phyloP scores from a whole-genome alignment of 2,888 invertebrate species.

The Oscheius sp. region DNA sequence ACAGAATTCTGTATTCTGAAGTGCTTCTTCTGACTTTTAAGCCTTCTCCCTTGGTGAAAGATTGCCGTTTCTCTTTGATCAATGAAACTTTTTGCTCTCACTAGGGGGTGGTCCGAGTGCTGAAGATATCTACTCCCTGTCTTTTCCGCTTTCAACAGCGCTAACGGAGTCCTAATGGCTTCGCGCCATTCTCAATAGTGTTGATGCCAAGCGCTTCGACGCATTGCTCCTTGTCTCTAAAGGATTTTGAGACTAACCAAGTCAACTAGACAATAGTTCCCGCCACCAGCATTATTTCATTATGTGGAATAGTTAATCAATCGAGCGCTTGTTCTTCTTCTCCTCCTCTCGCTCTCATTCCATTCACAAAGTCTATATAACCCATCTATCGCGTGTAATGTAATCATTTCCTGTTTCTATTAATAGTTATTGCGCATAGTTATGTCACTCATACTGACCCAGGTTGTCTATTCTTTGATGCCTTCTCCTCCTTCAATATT shows the following conservation, averaged over 20 bases:
- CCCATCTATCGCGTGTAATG: not conserved
- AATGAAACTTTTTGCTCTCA: not conserved
- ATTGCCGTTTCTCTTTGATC: not conserved
- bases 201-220: conserved; percentile 25
- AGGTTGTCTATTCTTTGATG: not conserved
- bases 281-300: not conserved
- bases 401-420: not conserved
- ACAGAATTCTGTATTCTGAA: not conserved
- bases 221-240: not conserved
- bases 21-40: not conserved
- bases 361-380: not conserved
- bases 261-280: not conserved
- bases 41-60: not conserved
- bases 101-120: not conserved
- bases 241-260: not conserved
- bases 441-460: too few relatives aligned
- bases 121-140: conserved; percentile 4
- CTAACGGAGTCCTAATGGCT: conserved; percentile 25
- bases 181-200: conserved; percentile 29
- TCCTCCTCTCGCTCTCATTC: not conserved
- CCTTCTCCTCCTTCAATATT: not conserved
- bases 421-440: not conserved
- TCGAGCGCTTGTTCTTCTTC: conserved; percentile 13
- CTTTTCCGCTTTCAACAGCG: conserved; percentile 24
- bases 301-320: conserved; percentile 17